These are phyloP conservation scores for Chelonoidis abingdonii DNA, from an alignment of 2,113 vertebrate genomes.

Conservation along the genomic window DNA sequence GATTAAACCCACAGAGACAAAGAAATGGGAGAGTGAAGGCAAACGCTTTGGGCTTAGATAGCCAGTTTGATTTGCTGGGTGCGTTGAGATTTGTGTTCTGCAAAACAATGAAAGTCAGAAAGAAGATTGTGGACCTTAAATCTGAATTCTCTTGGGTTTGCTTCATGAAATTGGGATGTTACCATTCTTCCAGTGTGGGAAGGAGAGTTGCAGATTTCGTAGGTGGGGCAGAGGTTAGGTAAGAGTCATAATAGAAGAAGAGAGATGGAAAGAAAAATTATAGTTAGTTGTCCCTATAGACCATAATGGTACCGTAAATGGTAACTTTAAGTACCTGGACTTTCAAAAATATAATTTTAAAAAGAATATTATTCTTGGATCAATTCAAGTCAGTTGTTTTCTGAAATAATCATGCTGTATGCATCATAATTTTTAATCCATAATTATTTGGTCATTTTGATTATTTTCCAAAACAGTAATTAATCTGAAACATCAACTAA, in stretches of 20 bases:
- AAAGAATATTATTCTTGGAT: neutral
- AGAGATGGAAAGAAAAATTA: neutral
- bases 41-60: neutral
- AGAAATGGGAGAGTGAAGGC: neutral
- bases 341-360: neutral
- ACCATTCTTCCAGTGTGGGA: neutral
- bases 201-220: neutral
- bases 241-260: neutral
- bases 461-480: neutral
- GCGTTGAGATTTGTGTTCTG: neutral
- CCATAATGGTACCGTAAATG: neutral
- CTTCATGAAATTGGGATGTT: neutral
- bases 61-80: neutral
- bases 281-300: neutral
- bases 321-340: neutral
- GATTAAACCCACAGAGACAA: neutral
- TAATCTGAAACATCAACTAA: neutral
- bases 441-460: neutral
- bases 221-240: neutral
- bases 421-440: neutral
- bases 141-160: neutral
- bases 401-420: rapidly evolving
- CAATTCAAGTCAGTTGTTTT: rapidly evolving
- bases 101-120: neutral
- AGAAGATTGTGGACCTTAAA: too few species aligned